Evolutionary conservation across 2,113 vertebrate genomes (phyloP), one percentile per base, ranked within the genome.

Genomic region (Rhea pennata): DNA sequence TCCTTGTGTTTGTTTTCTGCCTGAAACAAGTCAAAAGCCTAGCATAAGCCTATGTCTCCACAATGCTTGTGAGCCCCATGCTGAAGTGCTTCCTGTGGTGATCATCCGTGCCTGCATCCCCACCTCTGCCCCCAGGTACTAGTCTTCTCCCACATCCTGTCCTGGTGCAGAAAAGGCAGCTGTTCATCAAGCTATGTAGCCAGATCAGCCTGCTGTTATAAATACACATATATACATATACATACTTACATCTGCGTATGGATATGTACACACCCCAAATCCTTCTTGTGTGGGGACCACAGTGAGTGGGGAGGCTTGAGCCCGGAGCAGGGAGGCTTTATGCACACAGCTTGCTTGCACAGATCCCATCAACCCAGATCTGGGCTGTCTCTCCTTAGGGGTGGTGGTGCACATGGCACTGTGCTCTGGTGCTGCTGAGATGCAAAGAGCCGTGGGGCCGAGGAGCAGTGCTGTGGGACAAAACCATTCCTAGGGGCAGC

Each of bases 281-380:
- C 17, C 21, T 31, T 39, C 42, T n/a, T 54, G 8, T 33, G 9
- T 5, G 50, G 4, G n/a, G 9, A 6, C 24, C 48, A 6, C 23
- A 26, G 78, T 0, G 33, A 65, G 67, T 62, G 76, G 31, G 58
- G 87, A 22, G 13, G 33, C 42, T 58, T 12, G 80, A 26, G 48
- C 21, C 42, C 62, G 12, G 80, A 26, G 42, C 21, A 2, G 1
- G 44, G 39, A 31, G 50, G 12, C 42, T 83, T 24, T 40, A 31
- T 24, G 33, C 39, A 50, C 54, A 29, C 22, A 33, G 0, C 0
- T 20, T 2, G 1, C 22, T 64, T 9, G 46, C 48, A 9, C 0
- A 0, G 53, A 33, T 29, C 48, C 59, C 0, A 0, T 19, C 40
- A 39, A 13, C 9, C 51, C 75, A 2, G 56, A 2, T 9, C 36